A percentile compares a stretch with the other conserved stretches of the same genome.
Evolutionary conservation across 2,888 invertebrate genomes (phyloP).

Genomic region (Tetragonula carbonaria): DNA sequence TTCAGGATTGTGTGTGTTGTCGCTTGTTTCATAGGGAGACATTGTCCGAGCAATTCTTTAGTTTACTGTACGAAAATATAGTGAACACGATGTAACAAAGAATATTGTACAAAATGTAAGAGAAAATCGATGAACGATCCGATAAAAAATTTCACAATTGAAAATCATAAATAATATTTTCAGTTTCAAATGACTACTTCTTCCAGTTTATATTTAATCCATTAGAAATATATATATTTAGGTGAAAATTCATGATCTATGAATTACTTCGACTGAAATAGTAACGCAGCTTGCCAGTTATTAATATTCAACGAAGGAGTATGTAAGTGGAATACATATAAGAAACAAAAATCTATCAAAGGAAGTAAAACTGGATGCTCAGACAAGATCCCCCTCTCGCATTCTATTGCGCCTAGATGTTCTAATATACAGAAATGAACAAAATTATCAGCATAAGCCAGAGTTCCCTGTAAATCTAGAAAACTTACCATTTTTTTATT

Average conservation of each 20-base stretch:
- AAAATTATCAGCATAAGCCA: not conserved
- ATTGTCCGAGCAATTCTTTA: constrained; percentile 37
- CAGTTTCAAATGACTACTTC: not conserved
- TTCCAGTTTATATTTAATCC: not conserved
- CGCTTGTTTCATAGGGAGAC: not conserved
- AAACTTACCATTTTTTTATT: not conserved
- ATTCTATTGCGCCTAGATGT: constrained; percentile 24
- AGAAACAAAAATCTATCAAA: constrained; percentile 7
- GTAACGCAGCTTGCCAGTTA: not conserved
- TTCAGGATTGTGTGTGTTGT: constrained; percentile 12
- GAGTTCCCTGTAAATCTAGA: not conserved
- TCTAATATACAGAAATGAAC: not conserved
- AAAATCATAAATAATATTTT: not conserved
- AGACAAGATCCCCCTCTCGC: constrained; percentile 28
- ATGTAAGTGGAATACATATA: not conserved
- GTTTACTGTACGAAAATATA: not conserved
- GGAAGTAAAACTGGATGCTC: constrained; percentile 19
- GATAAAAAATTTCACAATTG: not conserved
- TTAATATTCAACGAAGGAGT: constrained; percentile 9
- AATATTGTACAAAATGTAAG: not conserved
- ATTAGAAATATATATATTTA: not conserved
- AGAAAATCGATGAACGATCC: not conserved
- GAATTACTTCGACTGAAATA: constrained; percentile 1
- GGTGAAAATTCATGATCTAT: not conserved
- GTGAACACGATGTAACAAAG: not conserved